Percentiles rank a stretch among this genome's conserved stretches.
Evolutionary conservation across 2,113 vertebrate genomes (phyloP).

Genomic region (Noctilio leporinus): DNA sequence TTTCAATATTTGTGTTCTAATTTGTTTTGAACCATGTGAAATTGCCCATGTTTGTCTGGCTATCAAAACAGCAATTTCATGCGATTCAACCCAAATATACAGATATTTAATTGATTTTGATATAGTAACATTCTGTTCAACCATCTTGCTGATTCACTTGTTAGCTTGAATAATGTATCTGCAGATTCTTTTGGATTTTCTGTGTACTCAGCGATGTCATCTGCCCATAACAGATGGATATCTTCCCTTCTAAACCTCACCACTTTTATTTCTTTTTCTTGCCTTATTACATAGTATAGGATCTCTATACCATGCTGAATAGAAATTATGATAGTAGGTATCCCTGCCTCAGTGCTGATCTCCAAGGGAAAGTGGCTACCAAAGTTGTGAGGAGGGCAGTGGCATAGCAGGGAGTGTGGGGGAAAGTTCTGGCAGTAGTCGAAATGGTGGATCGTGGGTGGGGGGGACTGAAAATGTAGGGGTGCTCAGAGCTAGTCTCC

Average conservation of each 20-base stretch:
- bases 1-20: not conserved
- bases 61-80: not conserved
- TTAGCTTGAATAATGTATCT: not conserved
- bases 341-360: not conserved
- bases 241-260: not conserved
- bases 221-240: accelerated
- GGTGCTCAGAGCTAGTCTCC: not conserved
- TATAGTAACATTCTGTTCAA: not conserved
- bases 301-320: not conserved
- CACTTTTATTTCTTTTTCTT: not conserved
- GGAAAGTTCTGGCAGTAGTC: not conserved
- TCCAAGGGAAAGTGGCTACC: not conserved
- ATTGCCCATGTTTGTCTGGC: not conserved
- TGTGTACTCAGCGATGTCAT: not conserved
- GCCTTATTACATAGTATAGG: not conserved
- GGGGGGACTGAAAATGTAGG: not conserved
- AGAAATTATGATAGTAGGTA: not conserved
- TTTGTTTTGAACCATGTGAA: not conserved
- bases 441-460: accelerated
- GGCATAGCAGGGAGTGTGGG: not conserved
- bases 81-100: not conserved
- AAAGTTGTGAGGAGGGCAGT: not conserved
- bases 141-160: not conserved
- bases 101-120: not conserved
- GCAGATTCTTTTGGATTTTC: not conserved